Percentiles rank a stretch among this genome's conserved stretches.
Conservation (phyloP, 2,113 vertebrate genomes). For the Bos javanicus region DNA sequence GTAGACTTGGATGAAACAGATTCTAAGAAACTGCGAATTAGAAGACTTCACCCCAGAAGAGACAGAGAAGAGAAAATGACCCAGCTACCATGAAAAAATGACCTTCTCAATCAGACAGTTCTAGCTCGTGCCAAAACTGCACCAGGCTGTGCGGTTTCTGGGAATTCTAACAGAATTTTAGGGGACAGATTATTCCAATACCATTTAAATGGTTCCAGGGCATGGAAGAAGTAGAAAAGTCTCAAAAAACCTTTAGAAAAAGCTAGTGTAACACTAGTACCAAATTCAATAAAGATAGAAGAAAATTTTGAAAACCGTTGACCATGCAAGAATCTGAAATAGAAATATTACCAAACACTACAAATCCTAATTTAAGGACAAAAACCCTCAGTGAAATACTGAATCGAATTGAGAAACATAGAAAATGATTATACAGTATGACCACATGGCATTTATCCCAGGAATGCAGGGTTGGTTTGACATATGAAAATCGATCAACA, state of each 20-base stretch:
- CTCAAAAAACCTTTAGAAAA: neutral
- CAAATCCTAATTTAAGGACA: neutral
- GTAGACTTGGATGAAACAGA: neutral
- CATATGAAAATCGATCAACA: neutral
- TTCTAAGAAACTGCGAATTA: neutral
- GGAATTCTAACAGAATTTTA: neutral
- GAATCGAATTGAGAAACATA: neutral
- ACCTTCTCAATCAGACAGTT: neutral
- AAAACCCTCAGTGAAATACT: neutral
- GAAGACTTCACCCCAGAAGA: neutral
- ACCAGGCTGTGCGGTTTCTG: neutral
- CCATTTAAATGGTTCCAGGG: neutral
- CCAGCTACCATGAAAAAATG: neutral
- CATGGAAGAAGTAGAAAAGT: neutral
- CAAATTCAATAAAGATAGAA: neutral
- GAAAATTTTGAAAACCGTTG: neutral
- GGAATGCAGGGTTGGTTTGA: neutral
- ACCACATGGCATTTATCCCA: neutral
- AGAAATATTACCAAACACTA: neutral
- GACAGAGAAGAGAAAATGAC: neutral
- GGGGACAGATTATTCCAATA: neutral
- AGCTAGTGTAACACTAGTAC: neutral
- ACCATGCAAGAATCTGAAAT: neutral
- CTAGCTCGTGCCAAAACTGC: fast-evolving
- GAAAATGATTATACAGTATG: neutral